These are phyloP conservation scores for Scaptomyza parva DNA, from an alignment of 2,888 invertebrate species.

Conservation along the genomic window DNA sequence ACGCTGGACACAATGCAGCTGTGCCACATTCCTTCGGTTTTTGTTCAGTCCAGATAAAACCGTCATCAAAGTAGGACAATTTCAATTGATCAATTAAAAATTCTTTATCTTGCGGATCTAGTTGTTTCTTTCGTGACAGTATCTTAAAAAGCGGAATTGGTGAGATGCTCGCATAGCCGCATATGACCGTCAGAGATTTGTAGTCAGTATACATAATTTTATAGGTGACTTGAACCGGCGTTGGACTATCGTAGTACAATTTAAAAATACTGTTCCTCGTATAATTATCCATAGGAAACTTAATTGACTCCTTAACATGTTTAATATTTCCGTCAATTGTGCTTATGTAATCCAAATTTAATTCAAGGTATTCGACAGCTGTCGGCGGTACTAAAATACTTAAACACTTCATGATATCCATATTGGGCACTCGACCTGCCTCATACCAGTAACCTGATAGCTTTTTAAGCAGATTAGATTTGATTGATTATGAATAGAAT, in stretches of 20 bases:
- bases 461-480: conserved; percentile 1
- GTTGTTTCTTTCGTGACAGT: conserved; percentile 14
- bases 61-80: accelerated
- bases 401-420: conserved; percentile 36
- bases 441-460: conserved; percentile 51
- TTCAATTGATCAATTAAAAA: not conserved
- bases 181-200: not conserved
- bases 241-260: not conserved
- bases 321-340: not conserved
- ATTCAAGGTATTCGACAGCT: conserved; percentile 1
- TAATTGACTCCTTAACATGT: conserved; percentile 9
- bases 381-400: conserved; percentile 36
- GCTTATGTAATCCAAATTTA: conserved; percentile 22
- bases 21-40: not conserved
- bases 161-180: conserved; percentile 7
- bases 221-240: not conserved
- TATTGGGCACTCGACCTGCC: conserved; percentile 38
- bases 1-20: not conserved
- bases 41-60: conserved; percentile 23
- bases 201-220: conserved; percentile 11
- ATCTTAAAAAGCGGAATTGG: conserved; percentile 17
- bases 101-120: no score
- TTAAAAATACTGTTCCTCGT: conserved; percentile 21
- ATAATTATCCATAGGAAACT: conserved; percentile 17
- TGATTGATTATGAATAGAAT: no score